Evolutionary conservation across 2,888 invertebrate genomes (phyloP).

Genomic region (Eretmocerus hayati): DNA sequence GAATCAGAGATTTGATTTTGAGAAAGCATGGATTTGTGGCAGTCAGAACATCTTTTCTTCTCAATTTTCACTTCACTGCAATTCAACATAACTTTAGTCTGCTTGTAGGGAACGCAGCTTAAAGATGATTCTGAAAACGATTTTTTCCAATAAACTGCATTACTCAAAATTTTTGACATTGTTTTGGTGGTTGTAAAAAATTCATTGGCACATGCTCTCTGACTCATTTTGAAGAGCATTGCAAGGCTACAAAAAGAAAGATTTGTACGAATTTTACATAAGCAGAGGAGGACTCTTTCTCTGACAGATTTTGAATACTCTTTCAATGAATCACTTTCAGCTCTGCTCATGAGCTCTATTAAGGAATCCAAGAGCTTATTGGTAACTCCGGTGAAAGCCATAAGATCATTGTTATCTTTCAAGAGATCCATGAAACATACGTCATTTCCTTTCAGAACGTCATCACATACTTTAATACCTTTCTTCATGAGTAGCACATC

Average conservation of each 20-base stretch:
- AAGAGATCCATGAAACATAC: conserved; percentile 10
- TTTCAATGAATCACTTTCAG: neutral
- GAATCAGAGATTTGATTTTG: neutral
- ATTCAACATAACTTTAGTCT: conserved; percentile 11
- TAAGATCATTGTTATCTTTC: conserved; percentile 11
- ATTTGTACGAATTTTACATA: conserved; percentile 16
- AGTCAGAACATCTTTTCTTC: conserved; percentile 13
- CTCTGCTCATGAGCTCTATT: neutral
- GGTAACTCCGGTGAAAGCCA: conserved; percentile 16
- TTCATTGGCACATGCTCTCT: conserved; percentile 1
- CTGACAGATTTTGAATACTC: neutral
- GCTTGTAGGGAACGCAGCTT: conserved; percentile 11
- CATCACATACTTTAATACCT: conserved; percentile 17
- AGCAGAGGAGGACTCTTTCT: conserved; percentile 12
- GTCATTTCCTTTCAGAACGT: conserved; percentile 2
- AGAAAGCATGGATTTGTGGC: neutral
- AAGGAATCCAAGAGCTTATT: conserved; percentile 8
- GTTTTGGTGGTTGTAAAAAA: conserved; percentile 6
- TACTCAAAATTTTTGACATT: conserved; percentile 5
- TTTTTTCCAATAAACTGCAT: conserved; percentile 14
- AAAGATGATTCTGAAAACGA: conserved; percentile 8
- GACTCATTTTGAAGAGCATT: conserved; percentile 8
- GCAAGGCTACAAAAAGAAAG: conserved; percentile 13
- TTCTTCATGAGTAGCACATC: conserved; percentile 3
- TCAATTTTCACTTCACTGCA: conserved; percentile 11